Evolutionary conservation across 2,797 vertebrate genomes (phyloP), one percentile per base, ranked within the genome.

Genomic region (Pangasius mekongensis): DNA sequence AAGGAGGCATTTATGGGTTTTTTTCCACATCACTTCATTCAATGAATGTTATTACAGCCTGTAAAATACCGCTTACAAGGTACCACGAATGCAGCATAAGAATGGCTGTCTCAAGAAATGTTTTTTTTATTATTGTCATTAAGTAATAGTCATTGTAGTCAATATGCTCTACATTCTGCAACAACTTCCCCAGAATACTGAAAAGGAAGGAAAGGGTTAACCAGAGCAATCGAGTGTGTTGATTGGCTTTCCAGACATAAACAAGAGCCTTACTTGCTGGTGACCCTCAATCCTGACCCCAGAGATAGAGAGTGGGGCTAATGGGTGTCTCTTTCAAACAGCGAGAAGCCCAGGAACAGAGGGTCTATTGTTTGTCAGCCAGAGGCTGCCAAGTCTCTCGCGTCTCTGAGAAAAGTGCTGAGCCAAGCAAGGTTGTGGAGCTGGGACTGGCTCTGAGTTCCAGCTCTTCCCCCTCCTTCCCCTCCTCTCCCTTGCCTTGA

Each of bases 281-380:
- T 93, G 95, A 96, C 96, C 96, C 93, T 83, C 92, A 88, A 89
- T 92, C 89, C 93, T 95, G 95, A 96, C 96, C 96, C 92, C 87
- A 95, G 93, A 96, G 95, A 96, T 96, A 96, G 95, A 96, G 93
- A 93, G 94, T 94, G 93, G 94, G 81, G 94, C 94, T 96, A 96
- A 96, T 96, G 96, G 94, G 94, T 95, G 96, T 96, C 95, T 96
- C 95, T 96, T 96, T 96, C 94, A 95, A 95, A 93, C 93, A 94
- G 91, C 49, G 92, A 92, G 91, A 76, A 84, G 81, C 86, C 56
- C 30, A 89, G 90, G 91, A 95, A 97, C 95, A 97, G 95, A 95
- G 94, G 91, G 90, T 90, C 94, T 93, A 96, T 97, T 96, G 96
- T 97, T 94, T 91, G 86, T 36, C 76, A 88, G 87, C 77, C 93